A percentile compares a stretch with the other conserved stretches of the same genome.
Evolutionary conservation across 2,888 invertebrate species (phyloP).

Genomic region (Venustoraphidia nigricollis): DNA sequence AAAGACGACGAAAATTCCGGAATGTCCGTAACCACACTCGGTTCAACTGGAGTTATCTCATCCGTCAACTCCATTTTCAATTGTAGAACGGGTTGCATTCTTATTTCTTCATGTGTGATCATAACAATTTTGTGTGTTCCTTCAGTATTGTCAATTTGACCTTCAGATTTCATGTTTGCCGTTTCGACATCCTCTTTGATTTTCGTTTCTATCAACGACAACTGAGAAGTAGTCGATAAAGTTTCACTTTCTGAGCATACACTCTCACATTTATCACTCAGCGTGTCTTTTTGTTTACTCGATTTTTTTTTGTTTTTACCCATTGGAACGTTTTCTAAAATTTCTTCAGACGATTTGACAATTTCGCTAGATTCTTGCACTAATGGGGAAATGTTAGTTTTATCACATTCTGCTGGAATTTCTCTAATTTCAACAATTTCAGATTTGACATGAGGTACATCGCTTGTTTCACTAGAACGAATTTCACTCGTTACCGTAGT

Average conservation of each 20-base stretch:
- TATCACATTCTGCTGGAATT: background rate
- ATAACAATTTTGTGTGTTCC: conserved; percentile 38
- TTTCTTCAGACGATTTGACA: background rate
- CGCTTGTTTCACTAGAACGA: background rate
- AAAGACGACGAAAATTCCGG: too few relatives aligned
- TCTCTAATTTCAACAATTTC: background rate
- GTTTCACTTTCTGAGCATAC: background rate
- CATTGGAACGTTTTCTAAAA: background rate
- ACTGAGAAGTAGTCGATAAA: background rate
- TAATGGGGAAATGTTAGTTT: background rate
- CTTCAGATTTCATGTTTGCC: background rate
- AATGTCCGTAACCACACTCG: too few relatives aligned
- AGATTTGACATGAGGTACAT: background rate
- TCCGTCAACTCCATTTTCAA: conserved; percentile 41
- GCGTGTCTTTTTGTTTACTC: too few relatives aligned
- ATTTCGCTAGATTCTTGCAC: background rate
- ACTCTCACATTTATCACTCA: too few relatives aligned
- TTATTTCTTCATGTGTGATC: conserved; percentile 58
- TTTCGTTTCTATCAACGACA: background rate
- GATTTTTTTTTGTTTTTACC: background rate
- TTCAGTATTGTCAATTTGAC: conserved; percentile 1
- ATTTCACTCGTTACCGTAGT: background rate
- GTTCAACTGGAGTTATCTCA: background rate
- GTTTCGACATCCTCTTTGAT: background rate
- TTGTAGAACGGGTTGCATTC: conserved; percentile 47